Conservation (phyloP, 2,888 invertebrate species). For the Cephus spinipes region DNA sequence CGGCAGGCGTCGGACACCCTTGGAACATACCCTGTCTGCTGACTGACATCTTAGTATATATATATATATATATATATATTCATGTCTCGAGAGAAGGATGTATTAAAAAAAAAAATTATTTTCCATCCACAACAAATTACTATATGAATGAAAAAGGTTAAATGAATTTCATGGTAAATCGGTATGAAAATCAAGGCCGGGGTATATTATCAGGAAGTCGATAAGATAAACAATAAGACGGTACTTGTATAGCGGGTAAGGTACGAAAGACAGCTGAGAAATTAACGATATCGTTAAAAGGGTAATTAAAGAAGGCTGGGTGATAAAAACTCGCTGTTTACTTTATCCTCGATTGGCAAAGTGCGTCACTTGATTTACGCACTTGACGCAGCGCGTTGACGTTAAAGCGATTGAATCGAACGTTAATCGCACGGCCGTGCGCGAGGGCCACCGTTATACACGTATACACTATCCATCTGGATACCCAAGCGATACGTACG, state of each 20-base stretch:
- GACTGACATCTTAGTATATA: not conserved
- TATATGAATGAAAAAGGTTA: not conserved
- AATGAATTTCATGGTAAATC: not conserved
- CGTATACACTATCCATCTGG: not conserved
- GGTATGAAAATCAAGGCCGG: not conserved
- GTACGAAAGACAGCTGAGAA: conserved; percentile 14
- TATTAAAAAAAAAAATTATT: not conserved
- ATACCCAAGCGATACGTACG: not conserved
- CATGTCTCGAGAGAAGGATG: not conserved
- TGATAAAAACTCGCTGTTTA: conserved; percentile 18
- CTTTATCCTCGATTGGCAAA: conserved; percentile 17
- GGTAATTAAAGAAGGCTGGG: conserved; percentile 34
- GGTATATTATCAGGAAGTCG: not conserved
- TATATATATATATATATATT: no score
- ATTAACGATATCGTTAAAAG: conserved; percentile 36
- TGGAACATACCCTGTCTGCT: not conserved
- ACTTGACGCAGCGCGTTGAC: conserved; percentile 25
- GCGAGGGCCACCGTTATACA: conserved; percentile 6
- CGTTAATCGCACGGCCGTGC: not conserved
- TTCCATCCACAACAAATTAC: not conserved
- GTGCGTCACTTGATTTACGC: conserved; percentile 35
- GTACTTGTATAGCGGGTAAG: not conserved
- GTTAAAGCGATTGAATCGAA: not conserved
- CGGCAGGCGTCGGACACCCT: conserved; percentile 1
- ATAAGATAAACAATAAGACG: not conserved